A percentile compares a stretch with the other conserved stretches of the same genome.
phyloP scores from a whole-genome alignment of 1,140 invertebrate genomes.

The Conus ventricosus region DNA sequence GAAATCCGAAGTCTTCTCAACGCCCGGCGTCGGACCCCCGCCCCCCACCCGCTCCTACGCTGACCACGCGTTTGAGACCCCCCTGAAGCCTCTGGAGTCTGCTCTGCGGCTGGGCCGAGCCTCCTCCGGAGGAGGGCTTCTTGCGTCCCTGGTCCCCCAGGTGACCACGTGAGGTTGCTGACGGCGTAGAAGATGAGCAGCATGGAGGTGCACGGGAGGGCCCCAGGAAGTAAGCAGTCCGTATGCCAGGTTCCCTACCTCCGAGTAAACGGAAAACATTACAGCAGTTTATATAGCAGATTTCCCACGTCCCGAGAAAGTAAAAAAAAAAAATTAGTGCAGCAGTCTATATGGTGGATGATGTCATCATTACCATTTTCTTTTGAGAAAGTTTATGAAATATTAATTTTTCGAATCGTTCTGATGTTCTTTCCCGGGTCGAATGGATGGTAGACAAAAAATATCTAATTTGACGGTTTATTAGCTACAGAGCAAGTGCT shows the following conservation, averaged over 20 bases:
- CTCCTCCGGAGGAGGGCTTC: not conserved
- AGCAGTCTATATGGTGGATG: not conserved
- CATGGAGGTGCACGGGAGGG: conserved; percentile 94
- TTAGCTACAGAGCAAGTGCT: too few species aligned
- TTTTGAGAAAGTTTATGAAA: not conserved
- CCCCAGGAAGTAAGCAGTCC: conserved; percentile 90
- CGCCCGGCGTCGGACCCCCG: conserved; percentile 17
- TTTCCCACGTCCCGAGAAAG: not conserved
- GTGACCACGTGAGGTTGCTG: conserved; percentile 90
- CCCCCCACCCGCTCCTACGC: conserved; percentile 13
- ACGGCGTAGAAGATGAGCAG: conserved; percentile 91
- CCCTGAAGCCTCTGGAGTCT: not conserved
- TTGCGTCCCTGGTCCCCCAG: conserved; percentile 90
- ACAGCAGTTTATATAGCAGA: conserved; percentile 82
- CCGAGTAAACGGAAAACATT: conserved; percentile 76
- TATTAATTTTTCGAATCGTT: not conserved
- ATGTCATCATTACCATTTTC: not conserved
- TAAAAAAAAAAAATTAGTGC: not conserved
- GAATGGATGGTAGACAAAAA: too few species aligned
- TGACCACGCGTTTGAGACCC: not conserved
- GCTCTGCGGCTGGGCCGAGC: too few species aligned
- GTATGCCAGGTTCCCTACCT: conserved; percentile 84
- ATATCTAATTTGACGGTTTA: too few species aligned
- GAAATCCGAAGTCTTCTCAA: conserved; percentile 42
- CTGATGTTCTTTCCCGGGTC: too few species aligned